Evolutionary conservation across 2,888 invertebrate species (phyloP).

Genomic region (Amitus sp.): DNA sequence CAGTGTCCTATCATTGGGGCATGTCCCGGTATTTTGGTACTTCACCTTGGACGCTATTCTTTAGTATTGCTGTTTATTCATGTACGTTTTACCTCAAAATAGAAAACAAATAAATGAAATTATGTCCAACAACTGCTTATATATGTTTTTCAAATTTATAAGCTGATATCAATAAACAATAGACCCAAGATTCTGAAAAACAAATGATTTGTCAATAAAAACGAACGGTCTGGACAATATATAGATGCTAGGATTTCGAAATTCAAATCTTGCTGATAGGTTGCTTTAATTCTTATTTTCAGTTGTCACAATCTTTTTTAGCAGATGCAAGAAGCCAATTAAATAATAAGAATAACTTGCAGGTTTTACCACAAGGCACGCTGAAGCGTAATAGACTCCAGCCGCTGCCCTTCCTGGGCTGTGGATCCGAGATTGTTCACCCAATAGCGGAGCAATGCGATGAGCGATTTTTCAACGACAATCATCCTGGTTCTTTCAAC

Average conservation of each 20-base stretch:
- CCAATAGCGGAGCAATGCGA: slow-evolving; percentile 88
- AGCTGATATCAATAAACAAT: slow-evolving; percentile 60
- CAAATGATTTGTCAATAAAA: slow-evolving; percentile 62
- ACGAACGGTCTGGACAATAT: slow-evolving; percentile 60
- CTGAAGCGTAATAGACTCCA: slow-evolving; percentile 61
- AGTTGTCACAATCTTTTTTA: too few species aligned
- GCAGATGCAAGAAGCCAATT: slow-evolving; percentile 57
- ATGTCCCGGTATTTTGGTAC: too few species aligned
- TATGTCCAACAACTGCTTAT: too few species aligned
- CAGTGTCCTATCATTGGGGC: too few species aligned
- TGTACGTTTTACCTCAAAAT: too few species aligned
- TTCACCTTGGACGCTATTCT: too few species aligned
- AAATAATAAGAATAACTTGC: slow-evolving; percentile 12
- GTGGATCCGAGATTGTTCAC: slow-evolving; percentile 82
- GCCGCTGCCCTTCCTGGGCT: slow-evolving; percentile 62
- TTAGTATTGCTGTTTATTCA: too few species aligned
- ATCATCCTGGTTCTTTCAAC: slow-evolving; percentile 51
- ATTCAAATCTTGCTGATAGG: slow-evolving; percentile 68
- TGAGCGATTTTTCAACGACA: slow-evolving; percentile 69
- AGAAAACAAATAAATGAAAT: too few species aligned
- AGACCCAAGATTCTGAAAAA: too few species aligned
- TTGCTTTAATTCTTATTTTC: too few species aligned
- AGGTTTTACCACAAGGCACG: slow-evolving; percentile 60
- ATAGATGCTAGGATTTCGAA: too few species aligned
- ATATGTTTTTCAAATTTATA: too few species aligned